Evolutionary conservation across 64 coral and sea anemone species (phyloP).

Genomic region (Pocillopora verrucosa): DNA sequence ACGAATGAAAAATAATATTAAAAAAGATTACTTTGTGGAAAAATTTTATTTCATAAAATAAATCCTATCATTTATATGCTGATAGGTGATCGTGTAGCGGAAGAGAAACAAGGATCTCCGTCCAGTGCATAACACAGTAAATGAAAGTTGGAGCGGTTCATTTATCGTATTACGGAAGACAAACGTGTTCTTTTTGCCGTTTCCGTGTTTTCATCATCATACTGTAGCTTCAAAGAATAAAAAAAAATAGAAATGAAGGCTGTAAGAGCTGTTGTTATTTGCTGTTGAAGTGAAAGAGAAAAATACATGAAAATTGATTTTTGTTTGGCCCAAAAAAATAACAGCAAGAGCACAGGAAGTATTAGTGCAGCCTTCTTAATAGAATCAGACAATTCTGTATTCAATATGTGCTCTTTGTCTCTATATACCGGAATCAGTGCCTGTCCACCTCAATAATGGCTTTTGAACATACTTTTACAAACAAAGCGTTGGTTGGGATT

Average conservation of each 20-base stretch:
- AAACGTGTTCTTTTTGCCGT: not conserved
- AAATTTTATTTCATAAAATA: not conserved
- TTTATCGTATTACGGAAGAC: not conserved
- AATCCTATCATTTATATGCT: not conserved
- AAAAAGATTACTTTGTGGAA: constrained; percentile 7
- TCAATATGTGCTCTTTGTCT: too few relatives aligned
- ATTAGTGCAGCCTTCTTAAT: too few relatives aligned
- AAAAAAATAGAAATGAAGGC: not conserved
- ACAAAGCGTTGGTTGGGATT: too few relatives aligned
- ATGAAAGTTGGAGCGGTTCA: constrained; percentile 1
- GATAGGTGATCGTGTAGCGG: not conserved
- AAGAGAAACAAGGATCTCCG: not conserved
- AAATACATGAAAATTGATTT: not conserved
- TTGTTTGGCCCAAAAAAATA: not conserved
- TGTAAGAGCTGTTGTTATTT: not conserved
- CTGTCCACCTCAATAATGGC: too few relatives aligned
- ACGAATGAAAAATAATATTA: not conserved
- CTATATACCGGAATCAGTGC: too few relatives aligned
- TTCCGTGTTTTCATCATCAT: not conserved
- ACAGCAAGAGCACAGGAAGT: not conserved
- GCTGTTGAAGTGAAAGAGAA: not conserved
- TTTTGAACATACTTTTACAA: too few relatives aligned
- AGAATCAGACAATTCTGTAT: too few relatives aligned
- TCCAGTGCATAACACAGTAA: not conserved
- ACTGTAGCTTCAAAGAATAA: not conserved